Base-by-base conservation (phyloP, 2,888 invertebrate genomes). In the Belgica antarctica region DNA sequence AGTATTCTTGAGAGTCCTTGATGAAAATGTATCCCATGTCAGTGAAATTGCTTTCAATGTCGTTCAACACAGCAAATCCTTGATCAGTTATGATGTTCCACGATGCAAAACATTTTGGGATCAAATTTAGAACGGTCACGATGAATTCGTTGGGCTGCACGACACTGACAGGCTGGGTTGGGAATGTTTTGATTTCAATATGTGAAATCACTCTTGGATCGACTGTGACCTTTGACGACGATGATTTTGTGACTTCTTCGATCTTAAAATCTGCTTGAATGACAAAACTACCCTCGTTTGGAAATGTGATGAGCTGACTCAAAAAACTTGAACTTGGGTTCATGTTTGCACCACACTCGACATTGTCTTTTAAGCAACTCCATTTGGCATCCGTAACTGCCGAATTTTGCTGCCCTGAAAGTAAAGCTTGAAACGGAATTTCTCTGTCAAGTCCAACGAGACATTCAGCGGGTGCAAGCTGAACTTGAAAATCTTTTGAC, bases 1-100 rank as follows among this genome's bases (percentile, higher is more conserved):
- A 68, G n/a, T 57, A 25, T 24, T 68, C 68, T 31, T 69, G 59
- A 19, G 22, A 59, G 25, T 69, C 59, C n/a, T 61, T 57, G 25
- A 69, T 41, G 4, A 12, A 19, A 7, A 59, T 15, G 10, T 19
- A n/a, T 4, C 69, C 69, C 8, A 25, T 17, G 8, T 69, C 15
- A 1, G 1, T 17, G 1, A 69, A 27, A 5, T 19, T 66, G 3
- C 12, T 12, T 22, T 52, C 17, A 22, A 5, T n/a, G 5, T 59
- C 69, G 17, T 22, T n/a, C 2, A 25, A 22, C 1, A 15, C 19
- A 17, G 36, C 36, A 69, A 61, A 69, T 1, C 28, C 36, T 2
- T 69, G 59, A 1, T 31, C 41, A 28, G 34, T 28, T 2, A 41
- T 22, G 1, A 69, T 25, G 15, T 34, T 36, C 69, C 69, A 69